Evolutionary conservation across 2,888 invertebrate genomes (phyloP).

Genomic region (Entomobrya multifasciata): DNA sequence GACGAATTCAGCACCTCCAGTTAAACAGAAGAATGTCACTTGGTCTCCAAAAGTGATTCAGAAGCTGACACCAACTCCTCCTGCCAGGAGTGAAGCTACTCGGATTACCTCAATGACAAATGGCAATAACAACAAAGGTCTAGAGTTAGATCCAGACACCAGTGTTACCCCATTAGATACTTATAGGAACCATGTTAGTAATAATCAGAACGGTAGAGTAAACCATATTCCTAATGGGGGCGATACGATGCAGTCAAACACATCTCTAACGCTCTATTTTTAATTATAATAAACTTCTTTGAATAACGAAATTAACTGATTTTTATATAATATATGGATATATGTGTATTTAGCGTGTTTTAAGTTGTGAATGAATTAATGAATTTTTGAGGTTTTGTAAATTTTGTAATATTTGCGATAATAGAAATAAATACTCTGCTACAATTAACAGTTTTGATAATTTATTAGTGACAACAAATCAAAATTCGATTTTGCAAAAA

Average conservation of each 20-base stretch:
- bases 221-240: constrained; percentile 44
- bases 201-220: constrained; percentile 72
- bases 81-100: constrained; percentile 72
- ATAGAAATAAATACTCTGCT: too few relatives aligned
- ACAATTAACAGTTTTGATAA: too few relatives aligned
- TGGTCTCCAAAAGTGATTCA: constrained; percentile 79
- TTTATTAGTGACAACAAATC: too few relatives aligned
- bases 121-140: constrained; percentile 72
- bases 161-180: constrained; percentile 78
- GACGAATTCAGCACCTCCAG: constrained; percentile 48
- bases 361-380: too few relatives aligned
- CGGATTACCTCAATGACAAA: constrained; percentile 67
- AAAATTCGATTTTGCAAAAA: too few relatives aligned
- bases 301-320: too few relatives aligned
- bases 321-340: too few relatives aligned
- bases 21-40: constrained; percentile 77
- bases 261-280: constrained; percentile 79
- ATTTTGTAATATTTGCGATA: too few relatives aligned
- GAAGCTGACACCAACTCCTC: constrained; percentile 75
- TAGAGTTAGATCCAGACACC: constrained; percentile 78
- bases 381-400: too few relatives aligned
- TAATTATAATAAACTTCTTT: too few relatives aligned
- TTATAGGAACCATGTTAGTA: constrained; percentile 71
- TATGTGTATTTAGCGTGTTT: too few relatives aligned
- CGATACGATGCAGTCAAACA: constrained; percentile 78